Base-by-base conservation (phyloP, 2,888 invertebrate species). In the Podabrus alpinus region DNA sequence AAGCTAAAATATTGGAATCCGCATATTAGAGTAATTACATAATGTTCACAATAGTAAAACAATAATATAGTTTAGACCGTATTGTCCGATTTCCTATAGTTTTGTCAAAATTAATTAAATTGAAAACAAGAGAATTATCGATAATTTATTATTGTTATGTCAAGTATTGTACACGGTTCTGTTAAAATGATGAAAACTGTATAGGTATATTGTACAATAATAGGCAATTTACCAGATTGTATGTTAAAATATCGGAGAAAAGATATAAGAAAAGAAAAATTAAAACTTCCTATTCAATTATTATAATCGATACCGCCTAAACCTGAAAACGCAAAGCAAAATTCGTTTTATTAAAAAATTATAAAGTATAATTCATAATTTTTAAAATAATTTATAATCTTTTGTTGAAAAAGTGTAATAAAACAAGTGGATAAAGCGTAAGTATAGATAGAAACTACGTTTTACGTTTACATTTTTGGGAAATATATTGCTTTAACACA, bases 401-500 rank as follows among this genome's bases (percentile, higher is more conserved):
- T 62, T 66, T 64, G 66, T 16, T 24, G 67, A 67, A 66, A 71
- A 21, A 71, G 66, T 71, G 71, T 67, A 71, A 67, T 71, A 66
- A 45, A 66, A 16, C 59, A 67, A 71, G 59, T 66, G 60, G 59
- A 67, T 71, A 66, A 60, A 66, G 66, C 71, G 59, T 16, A 9
- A 69, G 69, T 61, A 25, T 69, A 25, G 60, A 69, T 69, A 69
- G 64, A 59, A 67, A 67, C 67, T 66, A 60, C 24, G 71, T 24
- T 66, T 59, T 16, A 16, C 71, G 59, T 71, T 59, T 66, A 59
- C 64, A 71, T 71, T 67, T 64, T 71, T 71, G 71, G 67, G 3
- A 71, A 71, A 71, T 71, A 71, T 66, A 71, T 71, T 67, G 59
- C 71, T 67, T 67, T 60, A 61, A 66, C 66, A 71, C 71, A 67